Evolutionary conservation across 2,888 invertebrate genomes (phyloP), one percentile per base, ranked within the genome.

Genomic region (Bhutanitis thaidina): DNA sequence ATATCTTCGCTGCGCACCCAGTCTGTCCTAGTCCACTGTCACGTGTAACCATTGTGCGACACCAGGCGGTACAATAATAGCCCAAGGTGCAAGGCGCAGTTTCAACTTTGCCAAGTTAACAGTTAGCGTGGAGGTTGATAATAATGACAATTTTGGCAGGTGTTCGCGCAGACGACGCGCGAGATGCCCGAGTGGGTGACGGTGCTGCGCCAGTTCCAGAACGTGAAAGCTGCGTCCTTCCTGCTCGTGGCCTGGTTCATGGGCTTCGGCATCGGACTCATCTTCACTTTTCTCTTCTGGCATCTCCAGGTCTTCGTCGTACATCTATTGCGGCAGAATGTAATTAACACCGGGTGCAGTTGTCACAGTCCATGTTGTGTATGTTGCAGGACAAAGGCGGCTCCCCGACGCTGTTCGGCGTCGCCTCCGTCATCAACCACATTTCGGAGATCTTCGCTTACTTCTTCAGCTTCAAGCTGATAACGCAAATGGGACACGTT

Each of bases 211-310:
- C 95, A 97, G 72, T 97, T 97, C 82, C 96, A 95, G 68, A 95
- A 96, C 75, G 83, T 97, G 49, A 97, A 97, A 77, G 97, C 97
- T 59, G 95, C 95, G 10, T 96, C 97, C 0, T 97, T 98, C 79
- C 91, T 99, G 43, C 96, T 98, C 77, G 97, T 98, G 29, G 97
- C 98, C 43, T 98, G 98, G 97, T 98, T 97, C 85, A 98, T 99
- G 98, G 99, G 99, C 49, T 97, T 98, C 74, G 99, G 99, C 48
- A 98, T 99, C 68, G 99, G 99, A 0, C 91, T 99, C 64, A 98
- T 99, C 65, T 99, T 99, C 88, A 98, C 98, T 3, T 99, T 99
- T 87, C 93, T 99, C 51, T 99, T 98, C 90, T 99, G 99, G 99
- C 98, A 99, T 85, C 92, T 99, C 41, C 94, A 97, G 90, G 97